These are phyloP conservation scores for Halcyon senegalensis DNA, from an alignment of 2,113 vertebrate genomes.

Conservation along the genomic window DNA sequence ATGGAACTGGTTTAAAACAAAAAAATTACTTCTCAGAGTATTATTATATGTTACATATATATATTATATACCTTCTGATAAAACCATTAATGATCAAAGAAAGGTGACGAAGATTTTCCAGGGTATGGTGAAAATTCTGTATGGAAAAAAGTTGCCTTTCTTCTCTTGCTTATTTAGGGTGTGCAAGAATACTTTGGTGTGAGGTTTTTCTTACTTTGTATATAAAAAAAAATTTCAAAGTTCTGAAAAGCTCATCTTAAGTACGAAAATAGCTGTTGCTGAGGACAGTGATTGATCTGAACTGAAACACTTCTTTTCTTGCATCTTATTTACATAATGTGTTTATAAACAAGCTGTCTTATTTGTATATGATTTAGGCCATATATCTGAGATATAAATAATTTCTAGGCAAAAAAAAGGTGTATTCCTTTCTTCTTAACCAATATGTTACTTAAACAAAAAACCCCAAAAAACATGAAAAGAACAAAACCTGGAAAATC, in stretches of 20 bases:
- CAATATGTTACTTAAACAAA: background rate
- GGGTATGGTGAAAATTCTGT: background rate
- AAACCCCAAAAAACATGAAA: rapidly evolving
- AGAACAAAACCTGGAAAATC: background rate
- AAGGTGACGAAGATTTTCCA: background rate
- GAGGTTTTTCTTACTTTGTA: background rate
- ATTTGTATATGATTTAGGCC: slow-evolving; percentile 12
- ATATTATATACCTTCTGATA: background rate
- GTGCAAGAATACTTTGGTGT: rapidly evolving
- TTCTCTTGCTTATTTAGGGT: background rate
- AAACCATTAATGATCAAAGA: rapidly evolving
- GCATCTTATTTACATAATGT: slow-evolving; percentile 26
- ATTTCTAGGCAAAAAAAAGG: background rate
- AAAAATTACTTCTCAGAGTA: background rate
- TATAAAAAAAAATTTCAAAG: background rate
- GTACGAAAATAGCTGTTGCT: slow-evolving; percentile 32
- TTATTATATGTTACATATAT: background rate
- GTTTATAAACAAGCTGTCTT: slow-evolving; percentile 47
- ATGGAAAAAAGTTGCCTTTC: background rate
- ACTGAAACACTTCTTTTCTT: slow-evolving; percentile 47
- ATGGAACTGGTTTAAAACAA: background rate
- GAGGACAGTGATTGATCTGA: slow-evolving; percentile 45
- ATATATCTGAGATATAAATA: background rate
- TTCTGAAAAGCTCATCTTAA: background rate
- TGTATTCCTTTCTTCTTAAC: background rate